Conservation (phyloP, 2,888 invertebrate genomes). For the Tachystola acroxantha region DNA sequence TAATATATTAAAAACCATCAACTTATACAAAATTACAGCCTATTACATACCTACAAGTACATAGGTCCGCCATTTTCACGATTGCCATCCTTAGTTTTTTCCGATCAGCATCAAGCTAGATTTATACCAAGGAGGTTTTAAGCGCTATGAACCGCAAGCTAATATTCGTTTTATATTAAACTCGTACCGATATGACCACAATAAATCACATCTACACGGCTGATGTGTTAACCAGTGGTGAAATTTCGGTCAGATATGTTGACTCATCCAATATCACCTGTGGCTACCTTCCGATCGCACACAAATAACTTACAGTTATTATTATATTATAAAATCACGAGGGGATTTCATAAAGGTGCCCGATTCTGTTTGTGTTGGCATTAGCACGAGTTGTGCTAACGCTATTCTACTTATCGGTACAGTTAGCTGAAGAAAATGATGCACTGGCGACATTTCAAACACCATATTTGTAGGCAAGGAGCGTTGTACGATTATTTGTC, state of each 20-base stretch:
- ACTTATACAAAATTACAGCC: no score
- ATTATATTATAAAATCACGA: slow-evolving; percentile 73
- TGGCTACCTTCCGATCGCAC: slow-evolving; percentile 40
- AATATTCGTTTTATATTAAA: no score
- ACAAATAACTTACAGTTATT: slow-evolving; percentile 64
- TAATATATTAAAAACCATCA: no score
- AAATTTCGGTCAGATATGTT: slow-evolving; percentile 59
- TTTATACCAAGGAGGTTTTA: no score
- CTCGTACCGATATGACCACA: slow-evolving; percentile 11
- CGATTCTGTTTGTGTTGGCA: slow-evolving; percentile 52
- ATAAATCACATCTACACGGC: slow-evolving; percentile 17
- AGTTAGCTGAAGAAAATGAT: slow-evolving; percentile 7
- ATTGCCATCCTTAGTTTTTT: no score
- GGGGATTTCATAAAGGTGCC: slow-evolving; percentile 39
- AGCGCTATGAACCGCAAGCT: no score
- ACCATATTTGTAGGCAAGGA: no score
- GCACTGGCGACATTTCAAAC: no score
- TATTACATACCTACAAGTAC: no score
- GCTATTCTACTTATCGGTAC: slow-evolving; percentile 61
- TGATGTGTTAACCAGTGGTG: slow-evolving; percentile 40
- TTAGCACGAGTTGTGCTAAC: slow-evolving; percentile 60
- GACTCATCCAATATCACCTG: slow-evolving; percentile 31
- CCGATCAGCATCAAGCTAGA: no score
- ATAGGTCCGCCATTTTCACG: no score
- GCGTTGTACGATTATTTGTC: no score